phyloP scores from a whole-genome alignment of 2,113 vertebrate genomes.

The Trochalopteron elliotii region DNA sequence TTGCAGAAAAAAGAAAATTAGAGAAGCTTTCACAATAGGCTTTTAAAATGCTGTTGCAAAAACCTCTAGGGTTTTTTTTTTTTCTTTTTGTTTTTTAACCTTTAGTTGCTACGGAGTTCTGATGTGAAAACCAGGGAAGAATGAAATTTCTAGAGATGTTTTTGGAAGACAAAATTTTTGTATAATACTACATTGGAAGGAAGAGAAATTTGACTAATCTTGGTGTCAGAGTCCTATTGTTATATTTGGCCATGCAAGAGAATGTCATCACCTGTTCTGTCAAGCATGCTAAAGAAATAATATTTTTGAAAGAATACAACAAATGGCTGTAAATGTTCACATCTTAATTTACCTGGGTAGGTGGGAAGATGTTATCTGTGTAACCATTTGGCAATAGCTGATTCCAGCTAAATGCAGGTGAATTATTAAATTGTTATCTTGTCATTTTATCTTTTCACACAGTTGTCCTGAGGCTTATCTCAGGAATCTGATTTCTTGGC shows the following conservation, averaged over 20 bases:
- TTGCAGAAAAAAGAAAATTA: neutral
- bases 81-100: neutral
- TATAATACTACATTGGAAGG: neutral
- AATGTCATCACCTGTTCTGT: neutral
- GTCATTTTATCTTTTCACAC: neutral
- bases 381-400: neutral
- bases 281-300: neutral
- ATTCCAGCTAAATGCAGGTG: neutral
- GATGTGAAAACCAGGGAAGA: neutral
- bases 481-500: neutral
- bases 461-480: neutral
- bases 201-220: neutral
- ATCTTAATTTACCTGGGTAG: neutral
- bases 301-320: neutral
- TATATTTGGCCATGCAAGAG: neutral
- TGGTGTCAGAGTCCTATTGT: neutral
- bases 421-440: neutral
- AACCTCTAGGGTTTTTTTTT: neutral
- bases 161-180: neutral
- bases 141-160: neutral
- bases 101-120: neutral
- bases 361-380: neutral
- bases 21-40: neutral
- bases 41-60: neutral
- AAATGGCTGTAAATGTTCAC: neutral